Conservation (phyloP, 53 echinoderm and acorn worm genomes). For the Crossaster papposus region DNA sequence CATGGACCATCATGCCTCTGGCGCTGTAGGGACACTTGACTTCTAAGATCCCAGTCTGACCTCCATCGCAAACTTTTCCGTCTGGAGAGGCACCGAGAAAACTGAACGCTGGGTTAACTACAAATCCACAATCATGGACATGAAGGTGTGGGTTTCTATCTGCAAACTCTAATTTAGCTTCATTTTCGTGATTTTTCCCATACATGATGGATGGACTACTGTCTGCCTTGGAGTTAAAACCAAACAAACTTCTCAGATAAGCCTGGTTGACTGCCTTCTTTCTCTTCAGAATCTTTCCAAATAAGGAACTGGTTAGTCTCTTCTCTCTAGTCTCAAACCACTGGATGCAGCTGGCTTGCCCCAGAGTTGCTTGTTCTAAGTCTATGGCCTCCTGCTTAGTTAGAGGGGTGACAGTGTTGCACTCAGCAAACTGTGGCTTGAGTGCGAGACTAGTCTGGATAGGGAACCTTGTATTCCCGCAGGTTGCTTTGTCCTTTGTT, state of each 20-base stretch:
- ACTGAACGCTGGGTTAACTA: constrained; percentile 9
- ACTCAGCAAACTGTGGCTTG: neutral
- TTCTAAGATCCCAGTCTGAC: constrained; percentile 14
- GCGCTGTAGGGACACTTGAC: constrained; percentile 35
- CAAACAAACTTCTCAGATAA: neutral
- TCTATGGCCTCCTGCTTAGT: neutral
- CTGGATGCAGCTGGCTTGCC: neutral
- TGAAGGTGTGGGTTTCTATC: neutral
- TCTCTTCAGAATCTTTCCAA: constrained; percentile 2
- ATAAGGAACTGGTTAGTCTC: neutral
- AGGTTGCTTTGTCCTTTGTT: neutral
- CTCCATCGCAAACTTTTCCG: constrained; percentile 8
- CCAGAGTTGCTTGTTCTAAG: neutral
- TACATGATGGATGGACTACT: neutral
- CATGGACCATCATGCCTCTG: neutral
- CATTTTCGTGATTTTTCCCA: neutral
- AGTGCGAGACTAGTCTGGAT: neutral
- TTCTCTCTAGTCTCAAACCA: constrained; percentile 10
- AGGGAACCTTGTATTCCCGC: neutral
- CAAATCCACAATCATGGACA: constrained; percentile 14
- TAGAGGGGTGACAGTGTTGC: neutral
- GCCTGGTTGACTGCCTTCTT: neutral
- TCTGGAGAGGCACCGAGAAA: constrained; percentile 17
- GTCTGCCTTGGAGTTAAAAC: neutral
- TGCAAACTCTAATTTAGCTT: neutral